Evolutionary conservation across 2,113 vertebrate species (phyloP), one percentile per base, ranked within the genome.

Genomic region (Syngnathus scovelli): DNA sequence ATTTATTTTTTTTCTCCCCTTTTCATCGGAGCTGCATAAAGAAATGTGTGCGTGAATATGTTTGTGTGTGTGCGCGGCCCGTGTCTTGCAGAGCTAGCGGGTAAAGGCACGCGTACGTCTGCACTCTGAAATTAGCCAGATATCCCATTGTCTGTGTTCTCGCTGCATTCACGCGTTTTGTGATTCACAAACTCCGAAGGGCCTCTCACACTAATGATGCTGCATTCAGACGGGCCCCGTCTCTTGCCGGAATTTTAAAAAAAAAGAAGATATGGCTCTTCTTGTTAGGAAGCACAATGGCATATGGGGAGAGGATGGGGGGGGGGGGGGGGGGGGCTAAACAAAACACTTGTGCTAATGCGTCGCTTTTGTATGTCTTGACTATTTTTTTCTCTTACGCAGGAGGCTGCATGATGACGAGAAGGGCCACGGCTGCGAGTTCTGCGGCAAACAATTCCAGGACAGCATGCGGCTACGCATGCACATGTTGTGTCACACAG

Each of bases 401-500:
- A 99, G 96, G 93, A 95, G 96, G 87, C 92, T 98, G 81, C 96
- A 99, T 85, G 94, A 93, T 51, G 93, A 94, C 49, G 95, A 98
- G 92, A 98, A 96, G 92, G 97, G 94, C 0, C 98, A 98, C 8
- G 94, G 94, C 85, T 99, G 97, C 21, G 96, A 98, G 78, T 92
- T 95, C 84, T 99, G 97, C 27, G 96, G 97, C 76, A 99, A 98
- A 87, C 91, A 95, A 75, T 98, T 99, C 90, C 92, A 98, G 90
- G 97, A 99, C 90, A 99, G 94, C 88, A 92, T 99, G 89, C 92
- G 97, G 37, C 94, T 98, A 64, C 91, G 97, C 85, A 98, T 99
- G 96, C 97, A 99, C 92, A 95, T 98, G 94, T 88, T 99, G 90
- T 97, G 95, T 88, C 97, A 99, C 88, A 93, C 97, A 95, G 97